Evolutionary conservation across 2,797 vertebrate species (phyloP).

Genomic region (Furcifer pardalis): DNA sequence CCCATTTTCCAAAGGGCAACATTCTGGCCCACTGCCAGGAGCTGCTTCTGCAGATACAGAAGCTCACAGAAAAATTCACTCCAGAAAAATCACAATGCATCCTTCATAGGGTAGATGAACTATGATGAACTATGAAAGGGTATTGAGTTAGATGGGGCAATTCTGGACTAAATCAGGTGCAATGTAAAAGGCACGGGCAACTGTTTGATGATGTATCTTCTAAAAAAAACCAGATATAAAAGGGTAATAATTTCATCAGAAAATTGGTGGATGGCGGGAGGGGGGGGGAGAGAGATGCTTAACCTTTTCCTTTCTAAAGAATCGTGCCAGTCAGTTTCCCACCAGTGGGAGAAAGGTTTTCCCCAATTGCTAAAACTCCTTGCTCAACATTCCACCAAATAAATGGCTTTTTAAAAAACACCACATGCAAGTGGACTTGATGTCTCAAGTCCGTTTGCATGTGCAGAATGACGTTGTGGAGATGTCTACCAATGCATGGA

Average conservation of each 20-base stretch:
- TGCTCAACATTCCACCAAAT: neutral
- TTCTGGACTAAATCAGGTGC: neutral
- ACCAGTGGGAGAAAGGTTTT: neutral
- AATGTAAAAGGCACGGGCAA: neutral
- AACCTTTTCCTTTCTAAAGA: neutral
- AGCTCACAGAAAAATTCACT: constrained; percentile 7
- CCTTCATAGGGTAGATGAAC: neutral
- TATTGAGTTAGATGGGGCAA: neutral
- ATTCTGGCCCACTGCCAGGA: constrained; percentile 4
- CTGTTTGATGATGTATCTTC: neutral
- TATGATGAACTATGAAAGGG: neutral
- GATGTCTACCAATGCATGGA: no score
- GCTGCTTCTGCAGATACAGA: constrained; percentile 15
- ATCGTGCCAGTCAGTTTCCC: neutral
- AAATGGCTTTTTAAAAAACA: no score
- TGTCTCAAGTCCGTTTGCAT: no score
- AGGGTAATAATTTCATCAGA: neutral
- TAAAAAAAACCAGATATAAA: neutral
- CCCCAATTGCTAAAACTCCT: neutral
- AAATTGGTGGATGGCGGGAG: neutral
- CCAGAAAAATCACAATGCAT: neutral
- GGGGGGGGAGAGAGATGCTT: neutral
- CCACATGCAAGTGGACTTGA: no score
- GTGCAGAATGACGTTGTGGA: no score
- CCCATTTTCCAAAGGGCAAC: constrained; percentile 27